phyloP scores from a whole-genome alignment of 2,113 vertebrate genomes.

The Microtus pennsylvanicus region DNA sequence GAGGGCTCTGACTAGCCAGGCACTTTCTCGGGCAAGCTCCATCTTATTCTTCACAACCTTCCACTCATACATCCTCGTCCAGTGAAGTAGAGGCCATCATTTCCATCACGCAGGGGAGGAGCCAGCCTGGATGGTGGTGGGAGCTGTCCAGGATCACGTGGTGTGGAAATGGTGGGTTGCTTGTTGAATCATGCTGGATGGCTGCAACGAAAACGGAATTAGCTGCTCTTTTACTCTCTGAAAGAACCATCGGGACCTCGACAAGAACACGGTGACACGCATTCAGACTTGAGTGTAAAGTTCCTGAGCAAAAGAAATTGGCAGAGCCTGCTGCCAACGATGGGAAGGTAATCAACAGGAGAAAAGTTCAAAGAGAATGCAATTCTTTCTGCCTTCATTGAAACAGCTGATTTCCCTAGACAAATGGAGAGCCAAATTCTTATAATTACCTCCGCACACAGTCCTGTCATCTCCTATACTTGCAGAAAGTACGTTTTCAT shows the following conservation, averaged over 20 bases:
- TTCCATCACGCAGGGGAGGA: background rate
- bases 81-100: no score
- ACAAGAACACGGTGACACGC: background rate
- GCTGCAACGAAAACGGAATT: background rate
- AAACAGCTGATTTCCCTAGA: constrained; percentile 70
- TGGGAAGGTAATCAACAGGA: constrained; percentile 8
- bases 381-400: constrained; percentile 47
- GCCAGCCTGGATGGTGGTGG: background rate
- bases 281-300: background rate
- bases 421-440: constrained; percentile 60
- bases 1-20: background rate
- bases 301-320: constrained; percentile 54
- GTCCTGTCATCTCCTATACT: constrained; percentile 65
- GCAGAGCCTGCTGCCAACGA: constrained; percentile 8
- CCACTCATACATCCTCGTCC: no score
- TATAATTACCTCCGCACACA: constrained; percentile 69
- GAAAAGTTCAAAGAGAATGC: background rate
- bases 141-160: background rate
- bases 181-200: background rate
- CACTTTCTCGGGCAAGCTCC: background rate
- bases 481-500: constrained; percentile 47
- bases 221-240: background rate
- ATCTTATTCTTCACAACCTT: no score
- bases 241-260: constrained; percentile 1
- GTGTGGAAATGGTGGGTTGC: background rate